Evolutionary conservation across 1,140 invertebrate genomes (phyloP), one percentile per base, ranked within the genome.

Genomic region (Cardiocondyla obscurior): DNA sequence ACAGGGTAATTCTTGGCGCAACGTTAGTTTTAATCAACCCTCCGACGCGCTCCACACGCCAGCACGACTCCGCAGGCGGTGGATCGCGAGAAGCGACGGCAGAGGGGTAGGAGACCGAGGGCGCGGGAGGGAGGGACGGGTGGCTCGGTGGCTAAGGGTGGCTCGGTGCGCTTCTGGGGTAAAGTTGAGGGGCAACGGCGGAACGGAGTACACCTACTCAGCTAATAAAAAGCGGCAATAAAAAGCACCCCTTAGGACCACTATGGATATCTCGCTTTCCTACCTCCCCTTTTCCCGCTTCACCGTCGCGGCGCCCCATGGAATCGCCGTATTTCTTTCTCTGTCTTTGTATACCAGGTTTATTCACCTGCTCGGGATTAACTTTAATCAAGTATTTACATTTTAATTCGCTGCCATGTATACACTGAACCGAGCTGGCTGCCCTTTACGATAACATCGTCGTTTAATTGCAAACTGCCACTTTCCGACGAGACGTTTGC

Each of bases 221-320:
- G 90, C 92, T 93, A 94, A 94, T 94, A 94, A 94, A 94, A 94
- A 93, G 90, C 84, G 88, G 93, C 91, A 94, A 94, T 94, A 94
- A 94, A 94, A 94, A 94, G 90, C 91, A 90, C 92, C 93, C 93
- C 92, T 93, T 90, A 92, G 91, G 91, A 89, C 90, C 89, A 85
- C 88, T 85, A 89, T 83, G 84, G 82, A 81, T 85, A 84, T 84
- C 85, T 83, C 64, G 74, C 79, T 82, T 86, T 74, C 74, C 67
- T 72, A 22, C 49, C 44, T 36, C 64, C 39, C 28, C 14, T 4
- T 19, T 51, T 62, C 49, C 36, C 22, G 36, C 82, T 33, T 19
- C 51, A 4, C 12, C 28, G 30, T 46, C n/a, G 16, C 12, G 12
- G 39, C 65, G 58, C 51, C 53, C 19, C n/a, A 72, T 39, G 57